Evolutionary conservation across 2,888 invertebrate species (phyloP).

Genomic region (Rambutsinella grinnellia): DNA sequence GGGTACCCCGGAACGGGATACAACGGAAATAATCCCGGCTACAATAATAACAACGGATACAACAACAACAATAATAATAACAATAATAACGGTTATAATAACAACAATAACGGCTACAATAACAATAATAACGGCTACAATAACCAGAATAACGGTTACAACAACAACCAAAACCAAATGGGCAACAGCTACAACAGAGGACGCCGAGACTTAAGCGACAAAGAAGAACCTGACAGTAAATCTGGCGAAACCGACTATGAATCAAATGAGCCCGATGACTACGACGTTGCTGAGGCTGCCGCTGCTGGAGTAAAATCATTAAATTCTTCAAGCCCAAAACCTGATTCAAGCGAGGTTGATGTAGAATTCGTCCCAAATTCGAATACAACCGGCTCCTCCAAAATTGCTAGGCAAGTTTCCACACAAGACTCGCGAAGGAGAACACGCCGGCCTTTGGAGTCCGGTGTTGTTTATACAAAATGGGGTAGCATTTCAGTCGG

Average conservation of each 20-base stretch:
- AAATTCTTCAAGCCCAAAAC: background rate
- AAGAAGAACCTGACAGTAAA: background rate
- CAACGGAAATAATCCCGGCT: slow-evolving; percentile 1
- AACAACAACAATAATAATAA: slow-evolving; percentile 2
- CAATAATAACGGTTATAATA: slow-evolving; percentile 18
- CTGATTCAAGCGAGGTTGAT: slow-evolving; percentile 9
- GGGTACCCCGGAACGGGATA: background rate
- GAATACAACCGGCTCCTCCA: background rate
- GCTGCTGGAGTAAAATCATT: background rate
- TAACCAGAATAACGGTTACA: slow-evolving; percentile 1
- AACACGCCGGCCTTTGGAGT: slow-evolving; percentile 62
- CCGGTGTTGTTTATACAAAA: slow-evolving; percentile 62
- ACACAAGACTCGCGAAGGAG: slow-evolving; percentile 2
- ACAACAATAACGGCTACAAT: slow-evolving; percentile 11
- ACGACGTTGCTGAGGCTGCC: background rate
- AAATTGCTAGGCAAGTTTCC: slow-evolving; percentile 31
- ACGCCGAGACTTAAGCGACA: slow-evolving; percentile 8
- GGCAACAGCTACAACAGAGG: slow-evolving; percentile 6
- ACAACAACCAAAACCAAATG: background rate
- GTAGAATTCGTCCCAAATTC: background rate
- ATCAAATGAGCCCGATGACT: background rate
- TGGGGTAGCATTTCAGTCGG: slow-evolving; percentile 62
- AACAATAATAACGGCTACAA: slow-evolving; percentile 16
- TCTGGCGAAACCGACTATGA: background rate
- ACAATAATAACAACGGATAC: slow-evolving; percentile 6